Percentiles rank a stretch among this genome's conserved stretches.
Conservation (phyloP, 2,113 vertebrate species). For the Labeo rohita region DNA sequence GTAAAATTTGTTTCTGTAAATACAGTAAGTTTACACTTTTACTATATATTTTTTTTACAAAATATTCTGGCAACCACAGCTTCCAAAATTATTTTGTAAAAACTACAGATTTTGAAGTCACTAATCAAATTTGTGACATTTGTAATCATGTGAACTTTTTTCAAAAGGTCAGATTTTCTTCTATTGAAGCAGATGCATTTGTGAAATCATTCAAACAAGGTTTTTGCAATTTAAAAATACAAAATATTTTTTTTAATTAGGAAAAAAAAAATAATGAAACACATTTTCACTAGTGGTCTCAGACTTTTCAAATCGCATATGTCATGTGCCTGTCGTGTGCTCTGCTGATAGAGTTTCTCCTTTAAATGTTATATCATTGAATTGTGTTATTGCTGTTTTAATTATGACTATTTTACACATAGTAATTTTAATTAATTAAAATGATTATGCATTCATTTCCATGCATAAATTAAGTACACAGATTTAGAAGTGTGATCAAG, state of each 20-base stretch:
- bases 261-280: not conserved
- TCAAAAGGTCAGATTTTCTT: not conserved
- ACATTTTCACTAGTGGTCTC: not conserved
- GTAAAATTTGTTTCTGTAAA: too few species aligned
- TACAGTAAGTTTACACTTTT: too few species aligned
- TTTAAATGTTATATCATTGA: not conserved
- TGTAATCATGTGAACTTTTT: not conserved
- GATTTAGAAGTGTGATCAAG: not conserved
- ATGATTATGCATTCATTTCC: not conserved
- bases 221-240: not conserved
- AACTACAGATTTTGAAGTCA: not conserved
- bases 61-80: too few species aligned
- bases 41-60: too few species aligned
- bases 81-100: too few species aligned
- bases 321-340: too few species aligned
- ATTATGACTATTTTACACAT: not conserved
- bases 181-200: not conserved
- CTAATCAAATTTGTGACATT: not conserved
- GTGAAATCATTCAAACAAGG: not conserved
- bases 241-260: not conserved
- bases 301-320: not conserved
- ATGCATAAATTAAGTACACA: not conserved
- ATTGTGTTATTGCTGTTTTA: not conserved
- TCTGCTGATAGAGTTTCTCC: not conserved
- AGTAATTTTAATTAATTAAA: not conserved